A percentile compares a stretch with the other conserved stretches of the same genome.
phyloP scores from a whole-genome alignment of 1,140 invertebrate genomes.

The Lepidurus arcticus region DNA sequence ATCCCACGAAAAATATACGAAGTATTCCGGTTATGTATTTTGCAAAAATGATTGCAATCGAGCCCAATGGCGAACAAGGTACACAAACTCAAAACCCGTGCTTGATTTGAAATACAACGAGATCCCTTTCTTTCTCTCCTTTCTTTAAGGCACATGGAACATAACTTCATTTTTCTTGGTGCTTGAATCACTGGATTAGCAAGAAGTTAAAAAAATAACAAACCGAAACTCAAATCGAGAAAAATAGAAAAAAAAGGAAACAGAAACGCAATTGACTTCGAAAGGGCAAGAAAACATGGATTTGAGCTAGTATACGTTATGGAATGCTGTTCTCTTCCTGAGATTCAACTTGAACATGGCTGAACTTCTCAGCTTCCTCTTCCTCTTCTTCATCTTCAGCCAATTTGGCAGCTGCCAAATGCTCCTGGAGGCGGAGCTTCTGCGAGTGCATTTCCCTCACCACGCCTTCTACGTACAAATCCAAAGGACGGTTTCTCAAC shows the following conservation, averaged over 20 bases:
- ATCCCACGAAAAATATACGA: neutral
- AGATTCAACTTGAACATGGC: neutral
- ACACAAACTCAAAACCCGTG: neutral
- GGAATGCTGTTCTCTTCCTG: neutral
- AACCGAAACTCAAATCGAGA: neutral
- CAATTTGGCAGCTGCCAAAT: neutral
- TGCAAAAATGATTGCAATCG: neutral
- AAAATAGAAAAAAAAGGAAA: neutral
- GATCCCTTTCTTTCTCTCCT: neutral
- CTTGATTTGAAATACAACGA: neutral
- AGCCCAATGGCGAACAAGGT: neutral
- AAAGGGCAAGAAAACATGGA: neutral
- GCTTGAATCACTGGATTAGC: constrained; percentile 1
- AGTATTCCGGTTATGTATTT: constrained; percentile 6
- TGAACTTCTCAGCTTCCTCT: neutral
- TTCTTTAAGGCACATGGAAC: constrained; percentile 1
- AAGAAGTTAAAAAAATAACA: neutral
- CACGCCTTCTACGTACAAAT: constrained; percentile 3
- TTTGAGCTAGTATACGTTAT: neutral
- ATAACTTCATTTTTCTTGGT: neutral
- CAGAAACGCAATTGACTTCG: neutral
- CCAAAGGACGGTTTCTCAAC: constrained; percentile 10
- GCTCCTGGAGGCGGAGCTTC: constrained; percentile 4
- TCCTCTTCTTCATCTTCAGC: neutral
- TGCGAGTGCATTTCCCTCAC: neutral